Conservation (phyloP, 2,797 vertebrate genomes). For the Lepidocolaptes lacrymiger region DNA sequence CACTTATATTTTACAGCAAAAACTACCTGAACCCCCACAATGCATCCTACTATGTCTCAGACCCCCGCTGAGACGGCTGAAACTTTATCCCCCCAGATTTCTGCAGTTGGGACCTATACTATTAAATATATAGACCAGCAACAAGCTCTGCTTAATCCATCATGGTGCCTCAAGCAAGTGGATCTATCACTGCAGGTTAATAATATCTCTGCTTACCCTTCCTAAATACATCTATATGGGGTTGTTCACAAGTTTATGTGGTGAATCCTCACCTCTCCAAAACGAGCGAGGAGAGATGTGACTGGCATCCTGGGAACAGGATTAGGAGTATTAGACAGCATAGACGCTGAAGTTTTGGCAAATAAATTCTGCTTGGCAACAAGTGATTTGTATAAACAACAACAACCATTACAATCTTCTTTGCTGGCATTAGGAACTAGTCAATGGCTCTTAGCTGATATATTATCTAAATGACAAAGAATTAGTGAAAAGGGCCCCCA, state of each 20-base stretch:
- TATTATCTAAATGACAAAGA: background rate
- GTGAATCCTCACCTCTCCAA: background rate
- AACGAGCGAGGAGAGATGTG: background rate
- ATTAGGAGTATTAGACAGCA: background rate
- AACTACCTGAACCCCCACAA: background rate
- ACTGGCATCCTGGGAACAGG: background rate
- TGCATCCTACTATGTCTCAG: background rate
- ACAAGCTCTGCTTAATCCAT: background rate
- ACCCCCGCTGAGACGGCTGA: background rate
- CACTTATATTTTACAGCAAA: background rate
- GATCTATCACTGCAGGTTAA: background rate
- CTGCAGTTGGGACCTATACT: background rate
- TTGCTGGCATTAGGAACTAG: background rate
- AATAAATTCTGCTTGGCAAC: background rate
- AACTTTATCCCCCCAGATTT: background rate
- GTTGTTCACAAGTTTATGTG: background rate
- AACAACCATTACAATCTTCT: background rate
- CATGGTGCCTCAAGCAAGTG: background rate
- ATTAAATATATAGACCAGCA: background rate
- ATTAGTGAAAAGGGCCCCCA: background rate
- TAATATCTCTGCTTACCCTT: background rate
- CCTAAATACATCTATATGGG: background rate
- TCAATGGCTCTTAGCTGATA: background rate
- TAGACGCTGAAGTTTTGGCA: accelerated
- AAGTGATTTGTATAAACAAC: background rate